Evolutionary conservation across 2,888 invertebrate genomes (phyloP), one percentile per base, ranked within the genome.

Genomic region (Melinopterus prodromus): DNA sequence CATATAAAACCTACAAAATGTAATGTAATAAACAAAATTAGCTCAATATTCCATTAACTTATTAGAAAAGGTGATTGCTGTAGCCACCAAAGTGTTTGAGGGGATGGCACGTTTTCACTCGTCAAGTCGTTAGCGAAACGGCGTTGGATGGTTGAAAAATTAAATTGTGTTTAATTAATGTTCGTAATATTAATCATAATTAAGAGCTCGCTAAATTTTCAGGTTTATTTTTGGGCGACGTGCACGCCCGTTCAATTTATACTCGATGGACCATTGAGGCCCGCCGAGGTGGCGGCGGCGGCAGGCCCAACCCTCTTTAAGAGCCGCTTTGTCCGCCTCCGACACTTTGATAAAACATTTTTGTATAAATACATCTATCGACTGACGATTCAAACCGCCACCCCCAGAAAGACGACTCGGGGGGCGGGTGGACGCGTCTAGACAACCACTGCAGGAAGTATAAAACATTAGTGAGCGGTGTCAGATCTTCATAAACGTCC

Each of bases 401-500:
- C 53, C 53, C 53, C 12, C 53, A 53, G 3, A 53, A 53, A 53
- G 53, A 53, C 53, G 53, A 4, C 7, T 2, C 53, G 74, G 74
- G 7, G 71, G 16, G 15, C 16, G 15, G n/a, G 70, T 16, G 70
- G 70, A 70, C 74, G 35, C 74, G 77, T 80, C 80, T 80, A 80
- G 80, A 80, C 80, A 69, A 69, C 37, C 80, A 69, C 71, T 78
- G 70, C 77, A 82, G 82, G 82, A 83, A 84, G 85, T 86, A 87
- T 85, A 84, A 85, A 85, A 85, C 85, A 84, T 86, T 85, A 86
- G 86, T 84, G 85, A 83, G 84, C 84, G 85, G 86, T 85, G 86
- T 86, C 85, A 85, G 86, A 86, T 87, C 87, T 87, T 87, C 86
- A 87, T 87, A 85, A 87, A 87, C 84, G 87, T 87, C 87, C 84